Base-by-base conservation (phyloP, 1,140 invertebrate species). In the Schlechtendalia chinensis region DNA sequence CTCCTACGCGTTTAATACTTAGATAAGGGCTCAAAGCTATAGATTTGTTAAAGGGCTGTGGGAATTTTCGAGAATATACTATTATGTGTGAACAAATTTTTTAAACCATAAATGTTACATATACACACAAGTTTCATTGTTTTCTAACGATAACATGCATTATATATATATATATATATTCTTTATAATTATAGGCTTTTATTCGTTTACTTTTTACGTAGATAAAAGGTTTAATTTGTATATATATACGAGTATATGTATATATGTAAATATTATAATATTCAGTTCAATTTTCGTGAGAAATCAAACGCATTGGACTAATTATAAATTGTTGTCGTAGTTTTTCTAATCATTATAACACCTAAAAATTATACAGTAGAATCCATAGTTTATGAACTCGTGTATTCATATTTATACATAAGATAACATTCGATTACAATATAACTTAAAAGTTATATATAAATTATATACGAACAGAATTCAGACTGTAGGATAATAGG, bases 121-220 rank as follows among this genome's bases (percentile, higher is more conserved):
- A 11, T 8, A 17, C 16, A 53, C 47, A 72, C 14, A 19, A 74
- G 47, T 53, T 27, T 27, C 53, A 74, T 39, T 69, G 65, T 69
- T 69, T n/a, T 69, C 65, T 69, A 69, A 47, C 45, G 39, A 69
- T 24, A 47, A 69, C 65, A 47, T 16, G 12, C 10, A 22, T 45
- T 19, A 22, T 5, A 58, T 32, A 63, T 29, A 27, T 59, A n/a
- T 59, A 59, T 27, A 1, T 39, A 32, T 65, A 65, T 65, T 39
- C 29, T 63, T 29, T 27, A 32, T 32, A 19, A 27, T 17, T 32
- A 11, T 5, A 17, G 32, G n/a, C 19, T 19, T 19, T 2, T 19
- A 16, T 63, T 29, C 3, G 29, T 39, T 65, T 45, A 22, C 39
- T 65, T 65, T 39, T 39, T 19, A 65, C n/a, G 32, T n/a, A 5